Base-by-base conservation (phyloP, 92 coral and sea anemone species). In the Palythoa caribaeorum region DNA sequence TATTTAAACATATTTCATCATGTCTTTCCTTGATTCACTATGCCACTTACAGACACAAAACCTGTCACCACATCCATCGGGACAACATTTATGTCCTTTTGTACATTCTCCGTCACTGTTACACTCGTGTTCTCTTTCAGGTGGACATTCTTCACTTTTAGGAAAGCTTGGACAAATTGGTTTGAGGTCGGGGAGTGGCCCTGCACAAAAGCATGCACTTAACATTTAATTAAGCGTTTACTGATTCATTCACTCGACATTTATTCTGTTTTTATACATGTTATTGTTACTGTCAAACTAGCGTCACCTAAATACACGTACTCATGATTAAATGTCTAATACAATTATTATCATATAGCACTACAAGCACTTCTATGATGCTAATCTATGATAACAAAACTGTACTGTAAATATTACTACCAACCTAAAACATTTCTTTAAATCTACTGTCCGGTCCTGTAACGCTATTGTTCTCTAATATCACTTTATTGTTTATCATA, bases 191-290 rank as follows among this genome's bases (percentile, higher is more conserved):
- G 84, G 84, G 9, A 79, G 54, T 37, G 84, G 71, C 12, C 84
- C 84, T 79, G 84, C 15, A 79, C 84, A 38, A 79, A 79, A 19
- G 84, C 72, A 60, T 60, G 84, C 72, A 60, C 71, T 38, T 74
- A 55, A 44, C 50, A 44, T 8, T 44, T 2, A 8, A 44, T 44
- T 44, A 44, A 44, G 50, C 50, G 50, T 44, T 44, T 44, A 44
- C 28, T 28, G 28, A 44, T 44, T 3, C 50, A 1, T 44, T 44
- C 50, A 44, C 4, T 3, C 7, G 7, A 44, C 50, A 44, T 1
- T 8, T 44, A 4, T 44, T 44, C 50, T 44, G 7, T 2, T 44
- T 5, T 8, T 44, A 8, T 44, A 4, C 50, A 44, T 44, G 50
- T 44, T 44, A 44, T 6, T 44, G 50, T 6, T 44, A 44, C 50